Base-by-base conservation (phyloP, 1,140 invertebrate species). In the Plectus sambesii region DNA sequence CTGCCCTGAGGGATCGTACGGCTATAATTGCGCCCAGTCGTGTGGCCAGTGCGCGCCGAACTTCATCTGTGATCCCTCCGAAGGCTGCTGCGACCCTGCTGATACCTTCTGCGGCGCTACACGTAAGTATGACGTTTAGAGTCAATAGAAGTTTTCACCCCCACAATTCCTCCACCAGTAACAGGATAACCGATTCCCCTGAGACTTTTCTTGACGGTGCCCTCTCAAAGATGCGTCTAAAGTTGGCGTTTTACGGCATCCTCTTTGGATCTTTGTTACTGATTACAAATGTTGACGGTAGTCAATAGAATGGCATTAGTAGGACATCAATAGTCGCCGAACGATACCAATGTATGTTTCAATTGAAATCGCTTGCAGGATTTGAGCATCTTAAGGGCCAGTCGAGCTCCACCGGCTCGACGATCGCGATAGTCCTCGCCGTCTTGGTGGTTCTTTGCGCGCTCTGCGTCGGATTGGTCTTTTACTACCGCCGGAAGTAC, bases 1-100 rank as follows among this genome's bases (percentile, higher is more conserved):
- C 30, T 68, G 66, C 45, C 59, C 62, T 0, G 39, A 47, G 8
- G 27, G 77, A 76, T 23, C 81, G 81, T 69, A 79, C 78, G 25
- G 65, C 75, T 41, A 79, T 77, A 52, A 60, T 26, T 67, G 64
- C 42, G 49, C 51, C 12, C 42, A 69, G 22, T 48, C 45, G 3
- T 69, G 66, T 53, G 57, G 58, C 1, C 47, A 56, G 3, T 67
- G 64, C 35, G 46, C 36, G 8, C 64, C 66, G 22, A 59, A 47
- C 25, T 51, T 42, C 42, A 63, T 29, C 43, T 96, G 89, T 70
- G 79, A 92, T 72, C 74, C 82, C 45, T 75, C 80, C 35, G 82
- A 80, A 38, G 90, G 89, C 8, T 74, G 74, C 47, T 96, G 89
- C 71, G 74, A 78, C 42, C 40, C 47, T 23, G 55, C 58, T 42